These are phyloP conservation scores for Candoia aspera DNA, from an alignment of 2,113 vertebrate species.

Conservation along the genomic window DNA sequence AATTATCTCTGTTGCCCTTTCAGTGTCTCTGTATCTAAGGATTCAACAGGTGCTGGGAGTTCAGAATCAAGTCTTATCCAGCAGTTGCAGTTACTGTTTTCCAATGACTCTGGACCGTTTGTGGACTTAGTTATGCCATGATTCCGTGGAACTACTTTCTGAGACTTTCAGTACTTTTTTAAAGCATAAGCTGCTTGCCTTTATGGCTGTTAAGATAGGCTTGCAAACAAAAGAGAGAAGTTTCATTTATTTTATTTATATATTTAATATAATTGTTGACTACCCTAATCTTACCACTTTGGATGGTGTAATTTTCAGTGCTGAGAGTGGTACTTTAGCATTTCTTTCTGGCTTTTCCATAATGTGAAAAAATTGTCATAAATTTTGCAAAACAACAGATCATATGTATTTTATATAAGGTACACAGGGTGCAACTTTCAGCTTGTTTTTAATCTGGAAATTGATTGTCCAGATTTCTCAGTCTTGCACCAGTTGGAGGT, in stretches of 20 bases:
- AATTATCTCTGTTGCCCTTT: not conserved
- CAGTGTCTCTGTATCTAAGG: not conserved
- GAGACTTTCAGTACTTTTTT: too few species aligned
- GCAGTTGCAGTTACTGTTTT: not conserved
- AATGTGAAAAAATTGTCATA: not conserved
- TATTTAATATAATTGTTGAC: not conserved
- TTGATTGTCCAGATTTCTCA: not conserved
- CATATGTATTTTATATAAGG: not conserved
- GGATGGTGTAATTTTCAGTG: not conserved
- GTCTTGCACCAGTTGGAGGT: not conserved
- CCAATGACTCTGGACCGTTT: not conserved
- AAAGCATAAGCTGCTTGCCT: not conserved
- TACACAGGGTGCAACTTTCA: not conserved
- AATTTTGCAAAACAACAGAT: not conserved
- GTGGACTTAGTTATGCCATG: not conserved
- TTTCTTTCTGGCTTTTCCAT: not conserved
- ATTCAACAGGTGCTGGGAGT: not conserved
- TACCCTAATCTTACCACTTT: not conserved
- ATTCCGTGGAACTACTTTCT: not conserved
- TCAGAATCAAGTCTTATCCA: not conserved
- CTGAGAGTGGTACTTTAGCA: not conserved
- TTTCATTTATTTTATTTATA: not conserved
- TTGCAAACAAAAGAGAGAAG: not conserved
- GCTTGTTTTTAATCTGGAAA: not conserved
- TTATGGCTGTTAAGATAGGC: not conserved